Conservation (phyloP, 2,113 vertebrate species). For the Lipotes vexillifer region DNA sequence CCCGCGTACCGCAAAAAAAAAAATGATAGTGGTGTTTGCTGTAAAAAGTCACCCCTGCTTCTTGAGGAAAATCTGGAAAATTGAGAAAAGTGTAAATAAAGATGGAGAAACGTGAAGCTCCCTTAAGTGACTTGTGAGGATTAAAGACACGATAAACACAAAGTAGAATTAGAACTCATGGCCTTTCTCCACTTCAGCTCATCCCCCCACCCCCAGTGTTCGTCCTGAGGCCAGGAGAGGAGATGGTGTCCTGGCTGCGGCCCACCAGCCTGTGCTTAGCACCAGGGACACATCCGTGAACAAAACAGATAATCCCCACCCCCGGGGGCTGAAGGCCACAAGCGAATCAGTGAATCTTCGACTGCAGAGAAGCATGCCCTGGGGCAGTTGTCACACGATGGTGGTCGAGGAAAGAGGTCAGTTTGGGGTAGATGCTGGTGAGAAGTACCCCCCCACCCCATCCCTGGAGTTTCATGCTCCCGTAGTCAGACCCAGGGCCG, state of each 20-base stretch:
- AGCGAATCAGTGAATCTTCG: too few species aligned
- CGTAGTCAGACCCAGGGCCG: neutral
- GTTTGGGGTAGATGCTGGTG: too few species aligned
- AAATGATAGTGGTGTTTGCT: neutral
- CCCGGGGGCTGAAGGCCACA: neutral
- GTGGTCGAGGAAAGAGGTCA: rapidly evolving
- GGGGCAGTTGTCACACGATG: rapidly evolving
- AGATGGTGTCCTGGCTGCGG: rapidly evolving
- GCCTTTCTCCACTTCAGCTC: rapidly evolving
- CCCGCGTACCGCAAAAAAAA: too few species aligned
- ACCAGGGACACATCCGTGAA: neutral
- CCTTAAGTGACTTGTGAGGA: neutral
- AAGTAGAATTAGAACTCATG: rapidly evolving
- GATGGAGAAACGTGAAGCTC: rapidly evolving
- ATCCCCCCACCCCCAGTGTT: rapidly evolving
- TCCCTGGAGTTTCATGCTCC: neutral
- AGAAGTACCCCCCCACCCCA: neutral
- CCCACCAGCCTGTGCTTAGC: neutral
- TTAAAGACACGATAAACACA: rapidly evolving
- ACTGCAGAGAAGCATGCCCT: too few species aligned
- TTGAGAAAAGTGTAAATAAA: neutral
- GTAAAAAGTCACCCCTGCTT: neutral
- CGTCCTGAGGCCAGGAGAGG: neutral
- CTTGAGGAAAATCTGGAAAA: neutral
- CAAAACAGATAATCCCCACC: too few species aligned